Evolutionary conservation across 1,140 invertebrate species (phyloP).

Genomic region (Hetaerina americana): DNA sequence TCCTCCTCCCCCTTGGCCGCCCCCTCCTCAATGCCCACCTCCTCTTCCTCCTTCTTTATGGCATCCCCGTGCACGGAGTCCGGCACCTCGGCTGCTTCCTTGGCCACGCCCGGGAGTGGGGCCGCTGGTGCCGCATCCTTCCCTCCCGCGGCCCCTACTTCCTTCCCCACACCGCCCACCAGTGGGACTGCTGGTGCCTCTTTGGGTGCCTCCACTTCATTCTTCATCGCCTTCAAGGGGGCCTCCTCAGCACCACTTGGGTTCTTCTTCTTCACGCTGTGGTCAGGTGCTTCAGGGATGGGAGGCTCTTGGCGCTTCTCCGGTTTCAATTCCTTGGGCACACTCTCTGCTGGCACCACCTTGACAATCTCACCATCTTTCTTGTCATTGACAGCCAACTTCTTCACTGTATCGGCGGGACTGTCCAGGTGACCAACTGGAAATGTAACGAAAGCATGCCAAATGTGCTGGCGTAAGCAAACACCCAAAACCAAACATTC

Average conservation of each 20-base stretch:
- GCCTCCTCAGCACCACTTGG: not conserved
- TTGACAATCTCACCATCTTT: not conserved
- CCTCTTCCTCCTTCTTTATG: slow-evolving; percentile 1
- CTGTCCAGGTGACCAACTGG: no score
- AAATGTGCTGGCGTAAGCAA: not conserved
- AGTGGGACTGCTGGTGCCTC: not conserved
- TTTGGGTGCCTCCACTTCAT: not conserved
- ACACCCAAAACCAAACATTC: not conserved
- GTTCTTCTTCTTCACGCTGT: not conserved
- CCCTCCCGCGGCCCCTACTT: not conserved
- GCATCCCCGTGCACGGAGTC: not conserved
- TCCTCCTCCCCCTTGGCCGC: not conserved
- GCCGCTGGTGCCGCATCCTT: not conserved
- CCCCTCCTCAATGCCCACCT: not conserved
- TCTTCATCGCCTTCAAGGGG: not conserved
- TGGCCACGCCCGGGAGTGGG: not conserved
- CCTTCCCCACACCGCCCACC: not conserved
- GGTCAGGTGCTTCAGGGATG: not conserved
- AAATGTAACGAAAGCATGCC: not conserved
- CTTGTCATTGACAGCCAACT: not conserved
- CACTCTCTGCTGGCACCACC: not conserved
- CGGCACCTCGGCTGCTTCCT: not conserved
- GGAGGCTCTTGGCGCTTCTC: not conserved
- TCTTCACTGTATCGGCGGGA: not conserved
- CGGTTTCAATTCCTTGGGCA: not conserved